Conservation (phyloP, 2,113 vertebrate genomes). For the Xyrauchen texanus region DNA sequence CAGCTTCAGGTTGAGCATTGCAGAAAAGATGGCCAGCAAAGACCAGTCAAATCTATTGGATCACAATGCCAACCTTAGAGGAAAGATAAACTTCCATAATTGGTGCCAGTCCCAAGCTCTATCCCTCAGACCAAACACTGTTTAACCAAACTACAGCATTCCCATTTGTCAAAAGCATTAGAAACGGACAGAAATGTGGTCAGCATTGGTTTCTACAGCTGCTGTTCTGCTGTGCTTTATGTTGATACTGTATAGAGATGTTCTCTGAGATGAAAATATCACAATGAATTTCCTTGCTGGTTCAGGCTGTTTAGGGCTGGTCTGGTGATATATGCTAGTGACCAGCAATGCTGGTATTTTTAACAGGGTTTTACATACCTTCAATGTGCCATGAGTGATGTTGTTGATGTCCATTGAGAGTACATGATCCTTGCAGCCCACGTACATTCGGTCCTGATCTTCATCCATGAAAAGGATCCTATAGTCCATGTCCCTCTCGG, state of each 20-base stretch:
- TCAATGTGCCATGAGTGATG: slow-evolving; percentile 87
- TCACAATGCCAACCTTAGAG: not conserved
- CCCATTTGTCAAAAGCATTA: not conserved
- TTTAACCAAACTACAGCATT: too few species aligned
- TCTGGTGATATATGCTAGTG: too few species aligned
- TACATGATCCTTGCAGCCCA: slow-evolving; percentile 96
- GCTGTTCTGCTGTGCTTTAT: too few species aligned
- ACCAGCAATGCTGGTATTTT: not conserved
- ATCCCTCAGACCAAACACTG: too few species aligned
- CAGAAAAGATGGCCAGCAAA: not conserved
- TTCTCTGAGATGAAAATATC: too few species aligned
- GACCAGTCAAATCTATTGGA: not conserved
- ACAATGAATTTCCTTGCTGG: too few species aligned
- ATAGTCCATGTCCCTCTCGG: slow-evolving; percentile 90
- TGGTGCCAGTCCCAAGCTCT: not conserved
- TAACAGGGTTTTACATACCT: slow-evolving; percentile 75
- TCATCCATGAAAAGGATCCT: slow-evolving; percentile 97
- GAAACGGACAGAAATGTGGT: not conserved
- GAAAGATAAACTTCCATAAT: slow-evolving; percentile 14
- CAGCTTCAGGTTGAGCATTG: not conserved
- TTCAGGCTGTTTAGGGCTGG: too few species aligned
- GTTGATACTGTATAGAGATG: too few species aligned
- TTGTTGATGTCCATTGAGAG: slow-evolving; percentile 98
- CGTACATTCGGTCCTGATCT: slow-evolving; percentile 96
- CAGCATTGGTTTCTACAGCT: not conserved